Conservation (phyloP, 2,113 vertebrate species). For the Bufo gargarizans region DNA sequence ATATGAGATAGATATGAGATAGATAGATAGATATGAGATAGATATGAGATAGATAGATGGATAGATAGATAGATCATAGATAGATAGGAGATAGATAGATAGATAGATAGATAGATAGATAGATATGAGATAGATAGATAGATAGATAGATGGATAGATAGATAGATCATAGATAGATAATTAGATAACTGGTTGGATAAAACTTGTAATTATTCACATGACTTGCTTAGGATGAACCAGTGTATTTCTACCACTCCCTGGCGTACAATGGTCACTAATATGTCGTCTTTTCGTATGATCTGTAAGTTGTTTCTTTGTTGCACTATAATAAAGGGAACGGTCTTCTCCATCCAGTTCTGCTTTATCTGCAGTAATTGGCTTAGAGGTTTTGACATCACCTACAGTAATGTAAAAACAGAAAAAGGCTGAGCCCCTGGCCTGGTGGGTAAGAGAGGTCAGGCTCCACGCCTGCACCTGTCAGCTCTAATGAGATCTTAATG, state of each 20-base stretch:
- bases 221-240: not conserved
- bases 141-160: too few relatives aligned
- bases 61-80: not conserved
- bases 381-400: slow-evolving; percentile 55
- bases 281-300: not conserved
- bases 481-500: slow-evolving; percentile 59
- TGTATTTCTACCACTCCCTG: not conserved
- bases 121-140: not conserved
- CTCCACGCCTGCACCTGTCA: slow-evolving; percentile 55
- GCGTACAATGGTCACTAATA: not conserved
- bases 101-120: too few relatives aligned
- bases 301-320: not conserved
- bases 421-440: not conserved
- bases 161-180: too few relatives aligned
- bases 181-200: too few relatives aligned
- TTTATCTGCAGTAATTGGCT: slow-evolving; percentile 53
- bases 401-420: slow-evolving; percentile 14
- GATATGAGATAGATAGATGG: not conserved
- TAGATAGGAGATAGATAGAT: not conserved
- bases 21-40: not conserved
- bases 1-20: not conserved
- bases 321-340: not conserved
- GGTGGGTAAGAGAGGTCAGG: not conserved
- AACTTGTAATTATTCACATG: not conserved
- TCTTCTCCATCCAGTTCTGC: slow-evolving; percentile 11